phyloP scores from a whole-genome alignment of 2,113 vertebrate genomes.

The Nycticorax nycticorax region DNA sequence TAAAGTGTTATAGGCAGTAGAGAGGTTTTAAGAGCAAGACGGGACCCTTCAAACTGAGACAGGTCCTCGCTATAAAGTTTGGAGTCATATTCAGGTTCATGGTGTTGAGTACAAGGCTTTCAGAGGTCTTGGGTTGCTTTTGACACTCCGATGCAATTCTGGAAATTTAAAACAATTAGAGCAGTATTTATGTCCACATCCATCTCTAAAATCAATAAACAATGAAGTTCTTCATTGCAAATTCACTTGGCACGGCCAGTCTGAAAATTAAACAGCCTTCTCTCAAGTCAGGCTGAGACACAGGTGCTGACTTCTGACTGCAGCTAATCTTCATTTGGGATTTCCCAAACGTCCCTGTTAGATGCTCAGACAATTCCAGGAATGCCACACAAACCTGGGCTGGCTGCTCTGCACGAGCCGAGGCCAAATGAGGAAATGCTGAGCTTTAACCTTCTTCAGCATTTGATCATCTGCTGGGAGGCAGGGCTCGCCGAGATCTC shows the following conservation, averaged over 20 bases:
- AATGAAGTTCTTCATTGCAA: not conserved
- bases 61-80: not conserved
- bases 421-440: not conserved
- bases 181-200: not conserved
- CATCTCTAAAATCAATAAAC: not conserved
- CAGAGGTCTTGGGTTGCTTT: not conserved
- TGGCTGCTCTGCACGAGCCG: not conserved
- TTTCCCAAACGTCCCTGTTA: not conserved
- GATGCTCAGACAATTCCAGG: not conserved
- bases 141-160: not conserved
- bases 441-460: not conserved
- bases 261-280: not conserved
- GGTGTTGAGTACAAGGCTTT: not conserved
- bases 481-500: not conserved
- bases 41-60: not conserved
- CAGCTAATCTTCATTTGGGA: not conserved
- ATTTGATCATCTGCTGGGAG: not conserved
- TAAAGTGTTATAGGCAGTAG: not conserved
- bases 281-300: not conserved
- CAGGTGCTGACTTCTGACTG: not conserved
- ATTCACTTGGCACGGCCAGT: not conserved
- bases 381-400: not conserved
- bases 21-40: not conserved
- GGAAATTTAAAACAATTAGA: not conserved
- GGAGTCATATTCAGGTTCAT: not conserved